Conservation (phyloP, 2,888 invertebrate genomes). For the Noctua fimbriata region DNA sequence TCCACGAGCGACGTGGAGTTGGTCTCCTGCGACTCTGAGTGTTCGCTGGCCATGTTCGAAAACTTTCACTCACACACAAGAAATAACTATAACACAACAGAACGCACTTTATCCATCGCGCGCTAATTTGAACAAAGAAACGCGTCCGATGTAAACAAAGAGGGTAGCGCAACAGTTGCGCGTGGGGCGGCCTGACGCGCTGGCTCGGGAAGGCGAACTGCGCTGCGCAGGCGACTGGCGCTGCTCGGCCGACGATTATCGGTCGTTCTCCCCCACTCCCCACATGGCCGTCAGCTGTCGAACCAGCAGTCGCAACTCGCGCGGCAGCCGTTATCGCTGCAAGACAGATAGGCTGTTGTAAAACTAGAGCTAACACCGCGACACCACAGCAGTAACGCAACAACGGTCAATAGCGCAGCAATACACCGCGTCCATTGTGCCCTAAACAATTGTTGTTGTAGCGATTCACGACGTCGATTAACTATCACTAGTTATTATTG, state of each 20-base stretch:
- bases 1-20: slow-evolving; percentile 83
- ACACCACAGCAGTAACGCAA: slow-evolving; percentile 22
- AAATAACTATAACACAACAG: slow-evolving; percentile 70
- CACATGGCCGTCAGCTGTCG: slow-evolving; percentile 72
- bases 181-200: slow-evolving; percentile 72
- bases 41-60: slow-evolving; percentile 82
- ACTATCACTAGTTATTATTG: slow-evolving; percentile 23
- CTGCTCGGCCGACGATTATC: slow-evolving; percentile 75
- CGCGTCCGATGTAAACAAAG: slow-evolving; percentile 83
- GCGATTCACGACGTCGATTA: slow-evolving; percentile 13
- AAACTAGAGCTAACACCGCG: slow-evolving; percentile 19
- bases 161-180: slow-evolving; percentile 60
- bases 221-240: slow-evolving; percentile 64
- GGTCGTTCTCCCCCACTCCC: slow-evolving; percentile 83
- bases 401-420: slow-evolving; percentile 37
- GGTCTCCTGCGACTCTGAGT: slow-evolving; percentile 84
- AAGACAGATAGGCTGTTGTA: slow-evolving; percentile 44
- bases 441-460: slow-evolving; percentile 34
- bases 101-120: slow-evolving; percentile 76
- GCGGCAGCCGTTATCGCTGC: slow-evolving; percentile 58
- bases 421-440: slow-evolving; percentile 32
- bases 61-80: slow-evolving; percentile 74
- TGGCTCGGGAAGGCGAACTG: slow-evolving; percentile 69
- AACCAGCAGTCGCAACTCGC: slow-evolving; percentile 36
- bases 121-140: slow-evolving; percentile 78